phyloP scores from a whole-genome alignment of 2,113 vertebrate species.

The Murina feae region DNA sequence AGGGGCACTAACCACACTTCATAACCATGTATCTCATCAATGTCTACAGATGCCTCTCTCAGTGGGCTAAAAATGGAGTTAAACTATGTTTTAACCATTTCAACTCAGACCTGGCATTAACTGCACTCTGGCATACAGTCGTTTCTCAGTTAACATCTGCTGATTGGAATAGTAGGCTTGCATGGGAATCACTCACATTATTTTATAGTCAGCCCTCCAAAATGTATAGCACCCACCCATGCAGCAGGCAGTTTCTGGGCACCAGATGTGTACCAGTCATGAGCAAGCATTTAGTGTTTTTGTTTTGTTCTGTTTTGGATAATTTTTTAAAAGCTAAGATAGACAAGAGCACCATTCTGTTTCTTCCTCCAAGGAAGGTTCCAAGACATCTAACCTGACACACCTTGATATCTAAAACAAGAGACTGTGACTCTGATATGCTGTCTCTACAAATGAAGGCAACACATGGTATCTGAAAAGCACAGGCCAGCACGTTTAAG shows the following conservation, averaged over 20 bases:
- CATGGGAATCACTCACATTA: neutral
- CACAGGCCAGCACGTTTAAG: neutral
- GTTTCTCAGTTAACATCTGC: neutral
- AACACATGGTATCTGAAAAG: neutral
- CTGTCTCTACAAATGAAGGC: neutral
- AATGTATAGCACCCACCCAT: neutral
- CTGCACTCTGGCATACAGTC: neutral
- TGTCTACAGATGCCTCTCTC: neutral
- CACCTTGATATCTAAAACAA: neutral
- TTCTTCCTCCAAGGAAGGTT: neutral
- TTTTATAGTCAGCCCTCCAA: neutral
- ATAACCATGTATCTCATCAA: no score
- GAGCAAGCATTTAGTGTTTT: neutral
- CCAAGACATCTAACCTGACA: neutral
- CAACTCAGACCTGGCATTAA: neutral
- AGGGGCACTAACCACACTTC: rapidly evolving
- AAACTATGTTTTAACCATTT: neutral
- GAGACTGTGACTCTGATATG: neutral
- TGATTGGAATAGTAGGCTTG: neutral
- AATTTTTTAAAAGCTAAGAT: neutral
- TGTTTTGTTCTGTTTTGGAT: neutral
- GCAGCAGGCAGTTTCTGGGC: neutral
- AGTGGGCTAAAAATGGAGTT: neutral
- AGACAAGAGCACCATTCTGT: neutral
- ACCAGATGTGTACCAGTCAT: neutral